phyloP scores from a whole-genome alignment of 2,888 invertebrate genomes.

The Lepidochrysops patricia region DNA sequence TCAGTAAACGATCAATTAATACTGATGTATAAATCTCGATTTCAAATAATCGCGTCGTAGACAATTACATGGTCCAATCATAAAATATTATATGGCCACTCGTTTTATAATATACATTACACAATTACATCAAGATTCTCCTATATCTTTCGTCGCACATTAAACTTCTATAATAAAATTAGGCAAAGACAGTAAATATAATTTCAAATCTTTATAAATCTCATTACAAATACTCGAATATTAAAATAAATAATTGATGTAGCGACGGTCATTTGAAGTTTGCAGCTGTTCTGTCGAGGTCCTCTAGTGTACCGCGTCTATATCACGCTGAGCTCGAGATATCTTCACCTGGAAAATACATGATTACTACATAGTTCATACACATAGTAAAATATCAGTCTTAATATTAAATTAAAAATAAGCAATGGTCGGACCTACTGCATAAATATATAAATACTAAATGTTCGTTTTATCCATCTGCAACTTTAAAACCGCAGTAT shows the following conservation, averaged over 20 bases:
- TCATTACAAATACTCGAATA: neutral
- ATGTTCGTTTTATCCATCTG: too few species aligned
- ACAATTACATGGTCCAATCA: neutral
- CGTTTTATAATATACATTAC: neutral
- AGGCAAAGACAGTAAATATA: neutral
- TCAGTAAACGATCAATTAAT: neutral
- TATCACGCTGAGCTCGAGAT: slow-evolving; percentile 95
- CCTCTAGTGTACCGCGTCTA: slow-evolving; percentile 80
- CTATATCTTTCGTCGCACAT: neutral
- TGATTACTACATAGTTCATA: too few species aligned
- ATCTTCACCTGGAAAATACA: slow-evolving; percentile 81
- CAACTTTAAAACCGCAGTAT: too few species aligned
- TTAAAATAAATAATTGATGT: neutral
- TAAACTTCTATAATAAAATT: neutral
- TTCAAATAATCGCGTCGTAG: neutral
- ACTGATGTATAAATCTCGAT: slow-evolving; percentile 6
- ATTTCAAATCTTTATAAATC: neutral
- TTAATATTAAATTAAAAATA: too few species aligned
- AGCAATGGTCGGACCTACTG: neutral
- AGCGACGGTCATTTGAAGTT: neutral
- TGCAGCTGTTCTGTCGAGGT: neutral
- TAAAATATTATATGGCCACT: slow-evolving; percentile 6
- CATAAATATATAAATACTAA: too few species aligned
- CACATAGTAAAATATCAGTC: too few species aligned
- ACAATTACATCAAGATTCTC: neutral